Evolutionary conservation across 2,113 vertebrate genomes (phyloP).

Genomic region (Phaethornis superciliosus): DNA sequence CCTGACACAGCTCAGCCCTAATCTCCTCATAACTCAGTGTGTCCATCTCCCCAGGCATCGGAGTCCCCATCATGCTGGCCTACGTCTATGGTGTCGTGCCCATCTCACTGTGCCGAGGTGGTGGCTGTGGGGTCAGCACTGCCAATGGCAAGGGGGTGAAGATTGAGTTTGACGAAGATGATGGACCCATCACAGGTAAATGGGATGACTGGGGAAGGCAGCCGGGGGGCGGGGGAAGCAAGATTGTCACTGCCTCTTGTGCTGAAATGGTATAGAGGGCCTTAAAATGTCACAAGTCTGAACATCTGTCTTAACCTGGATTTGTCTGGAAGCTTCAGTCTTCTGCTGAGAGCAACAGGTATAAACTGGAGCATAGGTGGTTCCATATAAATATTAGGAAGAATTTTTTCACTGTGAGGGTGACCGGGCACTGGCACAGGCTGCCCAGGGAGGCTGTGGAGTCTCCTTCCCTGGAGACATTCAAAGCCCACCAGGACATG

Average conservation of each 20-base stretch:
- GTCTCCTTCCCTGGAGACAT: no score
- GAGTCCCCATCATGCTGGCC: constrained; percentile 98
- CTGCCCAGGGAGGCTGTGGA: no score
- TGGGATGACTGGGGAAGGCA: background rate
- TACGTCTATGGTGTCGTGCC: constrained; percentile 98
- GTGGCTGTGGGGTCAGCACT: constrained; percentile 95
- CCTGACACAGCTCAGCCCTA: background rate
- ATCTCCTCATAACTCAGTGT: constrained; percentile 12
- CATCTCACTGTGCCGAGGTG: constrained; percentile 95
- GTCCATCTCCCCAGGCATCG: constrained; percentile 83
- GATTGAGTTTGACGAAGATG: constrained; percentile 97
- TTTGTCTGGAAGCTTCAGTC: background rate
- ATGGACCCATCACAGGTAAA: constrained; percentile 96
- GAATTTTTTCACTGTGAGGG: no score
- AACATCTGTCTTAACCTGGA: background rate
- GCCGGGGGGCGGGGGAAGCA: background rate
- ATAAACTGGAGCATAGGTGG: no score
- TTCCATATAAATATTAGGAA: no score
- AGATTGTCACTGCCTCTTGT: background rate
- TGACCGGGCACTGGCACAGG: no score
- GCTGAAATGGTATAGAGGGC: background rate
- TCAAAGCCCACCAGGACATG: no score
- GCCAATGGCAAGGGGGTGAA: constrained; percentile 94
- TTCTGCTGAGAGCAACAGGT: background rate
- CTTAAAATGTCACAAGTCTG: background rate